Percentiles rank a stretch among this genome's conserved stretches.
Evolutionary conservation across 1,140 invertebrate genomes (phyloP).

Genomic region (Ladona fulva): DNA sequence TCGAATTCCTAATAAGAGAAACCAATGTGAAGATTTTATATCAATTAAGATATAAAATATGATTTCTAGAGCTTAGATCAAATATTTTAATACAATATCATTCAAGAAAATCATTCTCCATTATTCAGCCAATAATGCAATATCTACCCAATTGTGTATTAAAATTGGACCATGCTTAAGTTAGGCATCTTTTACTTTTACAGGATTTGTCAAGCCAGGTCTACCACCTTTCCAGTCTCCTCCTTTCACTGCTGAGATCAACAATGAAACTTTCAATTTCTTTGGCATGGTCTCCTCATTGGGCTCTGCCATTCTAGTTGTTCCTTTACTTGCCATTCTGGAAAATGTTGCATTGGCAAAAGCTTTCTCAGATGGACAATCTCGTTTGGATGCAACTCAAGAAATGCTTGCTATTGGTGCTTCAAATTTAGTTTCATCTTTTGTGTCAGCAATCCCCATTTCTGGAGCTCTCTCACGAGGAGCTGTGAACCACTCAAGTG

Average conservation of each 20-base stretch:
- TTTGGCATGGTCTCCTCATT: constrained; percentile 55
- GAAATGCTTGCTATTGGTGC: constrained; percentile 70
- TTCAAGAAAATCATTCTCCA: no score
- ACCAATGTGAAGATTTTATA: no score
- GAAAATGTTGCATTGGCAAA: constrained; percentile 75
- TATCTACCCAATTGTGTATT: no score
- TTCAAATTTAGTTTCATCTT: constrained; percentile 75
- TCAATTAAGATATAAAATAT: no score
- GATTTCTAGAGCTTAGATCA: no score
- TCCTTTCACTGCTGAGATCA: constrained; percentile 49
- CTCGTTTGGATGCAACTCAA: constrained; percentile 56
- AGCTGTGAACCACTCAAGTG: constrained; percentile 78
- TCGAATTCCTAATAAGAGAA: no score
- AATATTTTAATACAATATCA: no score
- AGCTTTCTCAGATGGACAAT: constrained; percentile 56
- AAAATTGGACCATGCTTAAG: no score
- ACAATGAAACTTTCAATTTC: constrained; percentile 58
- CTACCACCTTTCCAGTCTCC: constrained; percentile 52
- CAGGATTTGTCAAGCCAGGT: constrained; percentile 57
- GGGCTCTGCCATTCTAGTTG: constrained; percentile 65
- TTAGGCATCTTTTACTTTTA: constrained; percentile 19
- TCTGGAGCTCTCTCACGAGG: constrained; percentile 75
- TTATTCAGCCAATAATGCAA: no score
- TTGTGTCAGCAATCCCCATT: constrained; percentile 76
- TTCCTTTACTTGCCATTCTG: constrained; percentile 66